Evolutionary conservation across 2,113 vertebrate species (phyloP).

Genomic region (Mandrillus leucophaeus): DNA sequence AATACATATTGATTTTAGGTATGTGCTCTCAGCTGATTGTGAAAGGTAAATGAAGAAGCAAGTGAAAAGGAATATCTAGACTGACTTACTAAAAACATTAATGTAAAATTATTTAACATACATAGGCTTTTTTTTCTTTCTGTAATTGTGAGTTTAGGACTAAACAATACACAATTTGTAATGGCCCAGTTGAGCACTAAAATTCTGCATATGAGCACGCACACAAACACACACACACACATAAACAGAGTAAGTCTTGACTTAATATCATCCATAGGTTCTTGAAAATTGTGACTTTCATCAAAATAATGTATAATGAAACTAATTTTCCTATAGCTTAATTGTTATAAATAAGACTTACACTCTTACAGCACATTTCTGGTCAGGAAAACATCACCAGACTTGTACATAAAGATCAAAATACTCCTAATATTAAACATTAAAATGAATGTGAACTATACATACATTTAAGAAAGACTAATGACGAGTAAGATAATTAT

Average conservation of each 20-base stretch:
- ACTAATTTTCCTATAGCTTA: background rate
- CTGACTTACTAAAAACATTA: background rate
- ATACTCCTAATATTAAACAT: background rate
- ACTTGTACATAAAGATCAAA: background rate
- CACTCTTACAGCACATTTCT: background rate
- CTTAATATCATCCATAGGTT: background rate
- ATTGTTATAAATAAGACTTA: background rate
- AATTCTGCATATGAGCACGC: background rate
- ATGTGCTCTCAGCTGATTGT: background rate
- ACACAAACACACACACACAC: background rate
- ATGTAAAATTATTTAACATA: background rate
- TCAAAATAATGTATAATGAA: background rate
- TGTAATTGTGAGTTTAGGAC: background rate
- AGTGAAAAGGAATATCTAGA: background rate
- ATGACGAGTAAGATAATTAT: background rate
- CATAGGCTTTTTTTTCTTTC: background rate
- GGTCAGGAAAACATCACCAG: background rate
- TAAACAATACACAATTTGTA: background rate
- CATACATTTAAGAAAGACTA: background rate
- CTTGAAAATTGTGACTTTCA: background rate
- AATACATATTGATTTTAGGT: accelerated
- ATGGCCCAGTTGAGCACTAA: background rate
- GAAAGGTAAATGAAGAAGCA: background rate
- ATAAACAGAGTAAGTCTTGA: background rate
- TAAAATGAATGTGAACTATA: background rate